Percentiles rank a stretch among this genome's conserved stretches.
Evolutionary conservation across 2,797 vertebrate species (phyloP).

Genomic region (Orientallactaga sibirica): DNA sequence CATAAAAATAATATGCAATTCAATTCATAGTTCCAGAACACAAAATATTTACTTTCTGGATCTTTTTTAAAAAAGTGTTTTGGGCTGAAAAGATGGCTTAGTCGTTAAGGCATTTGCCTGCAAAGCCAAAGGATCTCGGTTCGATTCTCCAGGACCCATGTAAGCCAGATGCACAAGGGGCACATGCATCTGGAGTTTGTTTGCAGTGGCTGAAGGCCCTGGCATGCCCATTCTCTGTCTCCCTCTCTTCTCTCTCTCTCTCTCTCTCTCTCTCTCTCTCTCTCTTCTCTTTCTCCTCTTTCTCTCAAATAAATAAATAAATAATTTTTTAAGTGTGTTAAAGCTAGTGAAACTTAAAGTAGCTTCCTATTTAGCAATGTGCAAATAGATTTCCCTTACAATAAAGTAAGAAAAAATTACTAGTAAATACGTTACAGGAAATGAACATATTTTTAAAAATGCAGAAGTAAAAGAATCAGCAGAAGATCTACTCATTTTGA

Average conservation of each 20-base stretch:
- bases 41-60: constrained; percentile 17
- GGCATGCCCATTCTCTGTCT: too few species aligned
- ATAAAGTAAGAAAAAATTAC: constrained; percentile 9
- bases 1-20: neutral
- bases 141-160: too few species aligned
- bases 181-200: too few species aligned
- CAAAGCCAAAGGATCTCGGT: too few species aligned
- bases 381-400: neutral
- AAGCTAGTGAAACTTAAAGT: constrained; percentile 12
- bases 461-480: neutral
- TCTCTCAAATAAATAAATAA: too few species aligned
- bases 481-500: neutral
- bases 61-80: neutral
- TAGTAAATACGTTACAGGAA: constrained; percentile 31
- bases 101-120: too few species aligned
- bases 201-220: too few species aligned
- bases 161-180: too few species aligned
- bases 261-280: too few species aligned
- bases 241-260: too few species aligned
- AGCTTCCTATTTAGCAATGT: neutral
- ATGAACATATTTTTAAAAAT: constrained; percentile 1
- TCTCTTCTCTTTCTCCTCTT: too few species aligned
- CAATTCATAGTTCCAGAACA: neutral
- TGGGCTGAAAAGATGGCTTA: too few species aligned
- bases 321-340: neutral